A percentile compares a stretch with the other conserved stretches of the same genome.
Evolutionary conservation across 2,113 vertebrate species (phyloP).

Genomic region (Ariopsis seemanni): DNA sequence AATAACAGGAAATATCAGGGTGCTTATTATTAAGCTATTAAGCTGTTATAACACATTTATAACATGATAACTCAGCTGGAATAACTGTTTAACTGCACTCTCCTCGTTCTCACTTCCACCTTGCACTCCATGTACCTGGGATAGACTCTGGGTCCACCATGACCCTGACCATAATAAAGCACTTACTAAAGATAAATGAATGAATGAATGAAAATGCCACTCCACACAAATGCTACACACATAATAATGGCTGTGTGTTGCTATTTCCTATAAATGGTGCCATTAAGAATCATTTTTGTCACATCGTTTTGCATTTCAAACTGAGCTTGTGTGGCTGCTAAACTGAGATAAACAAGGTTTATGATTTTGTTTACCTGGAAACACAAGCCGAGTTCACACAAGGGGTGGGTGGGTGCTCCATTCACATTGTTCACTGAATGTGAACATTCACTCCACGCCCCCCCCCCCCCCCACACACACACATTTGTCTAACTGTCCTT

Average conservation of each 20-base stretch:
- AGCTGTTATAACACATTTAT: background rate
- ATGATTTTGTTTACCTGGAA: conserved; percentile 17
- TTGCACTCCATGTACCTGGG: background rate
- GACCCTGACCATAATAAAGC: background rate
- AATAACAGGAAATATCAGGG: background rate
- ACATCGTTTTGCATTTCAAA: conserved; percentile 19
- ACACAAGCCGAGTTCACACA: conserved; percentile 13
- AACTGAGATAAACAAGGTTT: conserved; percentile 28
- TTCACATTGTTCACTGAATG: background rate
- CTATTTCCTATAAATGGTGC: background rate
- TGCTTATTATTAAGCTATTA: background rate
- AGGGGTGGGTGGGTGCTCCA: background rate
- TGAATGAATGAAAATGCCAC: background rate
- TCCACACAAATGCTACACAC: background rate
- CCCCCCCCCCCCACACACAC: too few species aligned
- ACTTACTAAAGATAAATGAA: background rate
- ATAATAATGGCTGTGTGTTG: background rate
- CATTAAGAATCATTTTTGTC: conserved; percentile 10
- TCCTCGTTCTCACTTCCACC: background rate
- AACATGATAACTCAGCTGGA: background rate
- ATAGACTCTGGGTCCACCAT: background rate
- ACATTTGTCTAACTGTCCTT: too few species aligned
- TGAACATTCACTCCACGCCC: too few species aligned
- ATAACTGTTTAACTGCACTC: background rate
- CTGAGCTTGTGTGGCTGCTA: conserved; percentile 10